phyloP scores from a whole-genome alignment of 1,140 invertebrate genomes.

The Ceratina australensis region DNA sequence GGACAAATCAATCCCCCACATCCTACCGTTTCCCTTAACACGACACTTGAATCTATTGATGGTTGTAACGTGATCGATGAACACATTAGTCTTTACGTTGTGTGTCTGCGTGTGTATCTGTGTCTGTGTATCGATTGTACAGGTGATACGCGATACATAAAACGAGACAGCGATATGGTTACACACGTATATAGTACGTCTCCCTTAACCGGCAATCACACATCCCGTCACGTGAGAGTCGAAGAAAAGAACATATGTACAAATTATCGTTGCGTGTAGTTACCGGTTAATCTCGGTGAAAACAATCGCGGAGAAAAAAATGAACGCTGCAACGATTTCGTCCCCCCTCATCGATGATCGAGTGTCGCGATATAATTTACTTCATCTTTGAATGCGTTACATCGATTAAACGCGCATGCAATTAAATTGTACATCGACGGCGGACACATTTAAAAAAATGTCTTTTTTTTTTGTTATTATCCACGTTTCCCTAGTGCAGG shows the following conservation, averaged over 20 bases:
- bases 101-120: constrained; percentile 1
- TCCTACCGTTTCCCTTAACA: neutral
- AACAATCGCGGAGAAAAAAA: constrained; percentile 21
- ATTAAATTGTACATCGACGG: constrained; percentile 34
- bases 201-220: constrained; percentile 4
- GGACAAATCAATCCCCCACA: constrained; percentile 19
- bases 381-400: constrained; percentile 4
- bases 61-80: constrained; percentile 34
- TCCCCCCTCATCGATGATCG: neutral
- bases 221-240: neutral
- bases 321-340: constrained; percentile 6
- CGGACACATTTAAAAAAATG: constrained; percentile 22
- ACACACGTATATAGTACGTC: constrained; percentile 10
- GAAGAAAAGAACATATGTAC: constrained; percentile 13
- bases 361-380: constrained; percentile 9
- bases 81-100: constrained; percentile 40
- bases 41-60: neutral
- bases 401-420: constrained; percentile 31
- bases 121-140: neutral
- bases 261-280: neutral
- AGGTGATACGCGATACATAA: constrained; percentile 11
- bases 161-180: constrained; percentile 5
- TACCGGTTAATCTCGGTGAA: neutral
- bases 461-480: neutral
- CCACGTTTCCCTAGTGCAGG: constrained; percentile 24